These are phyloP conservation scores for Cremastinae sp. DNA, from an alignment of 2,888 invertebrate genomes.

Conservation along the genomic window DNA sequence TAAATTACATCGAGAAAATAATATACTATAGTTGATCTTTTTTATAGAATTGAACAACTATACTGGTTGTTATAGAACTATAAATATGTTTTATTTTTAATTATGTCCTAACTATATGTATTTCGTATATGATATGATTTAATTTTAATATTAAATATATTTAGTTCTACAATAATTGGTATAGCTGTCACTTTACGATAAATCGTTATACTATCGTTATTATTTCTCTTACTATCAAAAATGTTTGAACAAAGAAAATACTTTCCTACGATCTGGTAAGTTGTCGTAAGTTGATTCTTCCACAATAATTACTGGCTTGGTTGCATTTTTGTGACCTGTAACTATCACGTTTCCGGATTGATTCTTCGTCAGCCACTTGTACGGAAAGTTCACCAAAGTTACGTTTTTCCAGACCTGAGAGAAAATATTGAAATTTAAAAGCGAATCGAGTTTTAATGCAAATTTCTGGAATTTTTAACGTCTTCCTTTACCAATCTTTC, in stretches of 20 bases:
- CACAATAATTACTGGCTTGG: conserved; percentile 74
- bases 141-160: too few relatives aligned
- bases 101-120: too few relatives aligned
- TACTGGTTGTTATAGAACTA: too few relatives aligned
- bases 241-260: not conserved
- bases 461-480: conserved; percentile 5
- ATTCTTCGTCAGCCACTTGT: conserved; percentile 72
- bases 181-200: too few relatives aligned
- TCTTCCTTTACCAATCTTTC: conserved; percentile 73
- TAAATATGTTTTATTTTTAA: conserved; percentile 11
- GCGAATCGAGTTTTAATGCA: not conserved
- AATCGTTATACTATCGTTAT: too few relatives aligned
- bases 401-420: conserved; percentile 80
- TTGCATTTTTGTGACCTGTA: conserved; percentile 81
- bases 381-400: conserved; percentile 79
- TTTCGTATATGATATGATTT: too few relatives aligned
- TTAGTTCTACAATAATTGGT: too few relatives aligned
- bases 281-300: conserved; percentile 58
- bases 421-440: conserved; percentile 73
- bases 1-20: conserved; percentile 6
- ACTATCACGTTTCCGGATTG: conserved; percentile 80
- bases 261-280: conserved; percentile 66
- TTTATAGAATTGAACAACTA: too few relatives aligned
- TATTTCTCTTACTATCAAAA: too few relatives aligned
- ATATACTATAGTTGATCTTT: too few relatives aligned